A percentile compares a stretch with the other conserved stretches of the same genome.
phyloP scores from a whole-genome alignment of 2,888 invertebrate species.

The Nebria salina region DNA sequence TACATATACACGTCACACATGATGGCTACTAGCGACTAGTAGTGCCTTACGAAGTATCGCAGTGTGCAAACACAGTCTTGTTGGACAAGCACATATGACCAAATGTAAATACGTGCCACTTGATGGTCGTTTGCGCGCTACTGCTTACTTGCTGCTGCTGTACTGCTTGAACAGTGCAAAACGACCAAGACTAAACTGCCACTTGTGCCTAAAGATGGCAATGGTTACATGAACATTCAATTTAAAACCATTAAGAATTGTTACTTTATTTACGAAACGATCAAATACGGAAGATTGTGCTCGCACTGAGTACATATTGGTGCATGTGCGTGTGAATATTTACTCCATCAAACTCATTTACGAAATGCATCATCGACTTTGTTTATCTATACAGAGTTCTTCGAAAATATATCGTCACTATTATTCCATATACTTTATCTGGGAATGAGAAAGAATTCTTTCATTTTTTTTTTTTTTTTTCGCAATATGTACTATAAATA shows the following conservation, averaged over 20 bases:
- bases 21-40: background rate
- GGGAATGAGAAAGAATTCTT: too few relatives aligned
- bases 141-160: background rate
- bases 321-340: slow-evolving; percentile 10
- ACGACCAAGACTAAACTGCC: slow-evolving; percentile 13
- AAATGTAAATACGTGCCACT: slow-evolving; percentile 33
- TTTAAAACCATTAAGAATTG: slow-evolving; percentile 44
- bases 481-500: too few relatives aligned
- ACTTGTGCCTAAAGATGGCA: slow-evolving; percentile 36
- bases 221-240: slow-evolving; percentile 40
- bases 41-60: slow-evolving; percentile 19
- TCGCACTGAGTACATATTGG: slow-evolving; percentile 11
- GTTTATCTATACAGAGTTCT: background rate
- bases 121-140: background rate
- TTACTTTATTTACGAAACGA: slow-evolving; percentile 26
- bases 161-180: slow-evolving; percentile 19
- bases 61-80: slow-evolving; percentile 26
- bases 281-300: slow-evolving; percentile 20
- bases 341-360: background rate
- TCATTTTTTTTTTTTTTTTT: too few relatives aligned
- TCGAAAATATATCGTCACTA: background rate
- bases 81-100: slow-evolving; percentile 22
- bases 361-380: background rate
- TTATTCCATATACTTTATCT: too few relatives aligned
- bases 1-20: background rate